Evolutionary conservation across 2,888 invertebrate species (phyloP).

Genomic region (Macaria notata): DNA sequence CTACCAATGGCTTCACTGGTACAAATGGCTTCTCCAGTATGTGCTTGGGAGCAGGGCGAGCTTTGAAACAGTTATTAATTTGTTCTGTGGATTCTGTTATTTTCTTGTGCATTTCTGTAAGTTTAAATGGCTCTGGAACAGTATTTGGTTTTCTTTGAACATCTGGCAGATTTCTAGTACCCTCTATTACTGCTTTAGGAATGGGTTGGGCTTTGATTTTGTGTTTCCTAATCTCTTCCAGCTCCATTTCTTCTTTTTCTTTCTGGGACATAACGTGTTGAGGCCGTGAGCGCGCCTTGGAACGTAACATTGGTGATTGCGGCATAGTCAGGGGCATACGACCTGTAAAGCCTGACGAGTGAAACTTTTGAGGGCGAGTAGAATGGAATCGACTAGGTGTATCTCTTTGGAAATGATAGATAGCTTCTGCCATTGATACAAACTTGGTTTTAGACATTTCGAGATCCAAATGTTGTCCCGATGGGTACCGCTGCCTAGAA

Average conservation of each 20-base stretch:
- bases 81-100: conserved; percentile 42
- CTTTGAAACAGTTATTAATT: conserved; percentile 74
- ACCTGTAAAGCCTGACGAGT: conserved; percentile 43
- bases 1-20: conserved; percentile 54
- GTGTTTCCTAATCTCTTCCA: conserved; percentile 85
- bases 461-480: conserved; percentile 39
- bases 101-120: conserved; percentile 81
- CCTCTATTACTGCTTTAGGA: conserved; percentile 81
- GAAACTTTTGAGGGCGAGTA: conserved; percentile 50
- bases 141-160: conserved; percentile 81
- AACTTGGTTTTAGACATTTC: conserved; percentile 70
- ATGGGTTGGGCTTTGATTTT: conserved; percentile 86
- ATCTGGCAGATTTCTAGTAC: conserved; percentile 71
- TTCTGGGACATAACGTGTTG: conserved; percentile 79
- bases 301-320: conserved; percentile 78
- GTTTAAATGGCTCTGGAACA: conserved; percentile 84
- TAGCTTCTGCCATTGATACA: conserved; percentile 83
- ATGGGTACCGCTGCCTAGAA: conserved; percentile 48
- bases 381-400: conserved; percentile 83
- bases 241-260: conserved; percentile 83
- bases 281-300: conserved; percentile 80
- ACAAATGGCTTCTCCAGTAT: conserved; percentile 70
- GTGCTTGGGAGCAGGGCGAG: conserved; percentile 83
- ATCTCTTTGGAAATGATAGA: conserved; percentile 79
- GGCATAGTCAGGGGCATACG: conserved; percentile 68